phyloP scores from a whole-genome alignment of 2,113 vertebrate species.

The Rhineura floridana region DNA sequence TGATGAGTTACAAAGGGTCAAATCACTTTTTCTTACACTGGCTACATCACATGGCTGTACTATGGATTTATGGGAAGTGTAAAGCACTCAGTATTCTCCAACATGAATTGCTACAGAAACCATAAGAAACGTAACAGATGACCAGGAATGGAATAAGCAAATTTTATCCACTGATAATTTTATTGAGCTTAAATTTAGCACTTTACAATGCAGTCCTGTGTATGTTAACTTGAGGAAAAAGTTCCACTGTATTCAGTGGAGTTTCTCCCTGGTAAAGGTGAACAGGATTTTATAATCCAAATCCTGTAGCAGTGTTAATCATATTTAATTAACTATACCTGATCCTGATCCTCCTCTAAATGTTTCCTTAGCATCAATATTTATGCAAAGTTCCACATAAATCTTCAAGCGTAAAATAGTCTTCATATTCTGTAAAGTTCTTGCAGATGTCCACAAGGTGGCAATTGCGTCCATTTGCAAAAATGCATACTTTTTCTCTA shows the following conservation, averaged over 20 bases:
- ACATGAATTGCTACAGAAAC: neutral
- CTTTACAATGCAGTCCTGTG: neutral
- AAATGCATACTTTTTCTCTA: slow-evolving; percentile 9
- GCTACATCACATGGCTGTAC: too few species aligned
- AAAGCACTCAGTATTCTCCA: neutral
- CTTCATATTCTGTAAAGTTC: neutral
- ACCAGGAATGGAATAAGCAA: neutral
- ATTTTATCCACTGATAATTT: neutral
- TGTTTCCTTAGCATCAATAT: neutral
- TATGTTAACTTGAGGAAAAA: neutral
- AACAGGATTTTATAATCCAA: neutral
- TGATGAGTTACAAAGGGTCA: neutral
- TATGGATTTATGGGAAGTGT: too few species aligned
- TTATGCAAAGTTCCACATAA: neutral
- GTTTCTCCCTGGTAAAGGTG: neutral
- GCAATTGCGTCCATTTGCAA: slow-evolving; percentile 54
- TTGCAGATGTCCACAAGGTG: slow-evolving; percentile 68
- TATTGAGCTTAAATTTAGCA: neutral
- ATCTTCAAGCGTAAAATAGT: neutral
- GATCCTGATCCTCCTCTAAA: neutral
- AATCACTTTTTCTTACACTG: neutral
- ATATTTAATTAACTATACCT: neutral
- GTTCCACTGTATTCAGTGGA: neutral
- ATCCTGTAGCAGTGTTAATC: too few species aligned
- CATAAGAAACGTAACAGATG: neutral